Conservation (phyloP, 2,113 vertebrate species). For the Thunnus maccoyii region DNA sequence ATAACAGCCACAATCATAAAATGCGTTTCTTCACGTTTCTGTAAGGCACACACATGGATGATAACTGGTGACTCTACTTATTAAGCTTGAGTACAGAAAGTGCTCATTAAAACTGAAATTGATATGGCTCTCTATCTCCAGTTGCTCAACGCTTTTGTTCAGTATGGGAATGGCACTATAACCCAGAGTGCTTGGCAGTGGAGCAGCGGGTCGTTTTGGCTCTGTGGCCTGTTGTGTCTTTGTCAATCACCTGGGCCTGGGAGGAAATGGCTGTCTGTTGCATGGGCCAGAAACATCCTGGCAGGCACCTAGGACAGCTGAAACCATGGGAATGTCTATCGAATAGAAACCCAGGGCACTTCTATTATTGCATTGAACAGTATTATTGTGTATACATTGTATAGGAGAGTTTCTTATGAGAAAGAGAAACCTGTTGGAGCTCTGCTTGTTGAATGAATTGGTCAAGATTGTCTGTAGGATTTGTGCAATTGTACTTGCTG, state of each 20-base stretch:
- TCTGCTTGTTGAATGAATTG: neutral
- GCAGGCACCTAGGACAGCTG: constrained; percentile 75
- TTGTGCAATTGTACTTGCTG: constrained; percentile 4
- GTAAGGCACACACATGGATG: constrained; percentile 29
- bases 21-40: constrained; percentile 57
- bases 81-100: constrained; percentile 62
- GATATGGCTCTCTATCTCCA: constrained; percentile 75
- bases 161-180: constrained; percentile 76
- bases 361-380: constrained; percentile 50
- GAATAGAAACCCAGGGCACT: constrained; percentile 60
- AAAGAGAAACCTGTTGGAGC: neutral
- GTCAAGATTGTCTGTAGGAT: constrained; percentile 17
- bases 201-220: constrained; percentile 63
- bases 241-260: constrained; percentile 76
- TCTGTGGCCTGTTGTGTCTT: constrained; percentile 76
- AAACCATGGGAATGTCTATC: constrained; percentile 80
- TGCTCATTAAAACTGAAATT: constrained; percentile 80
- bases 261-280: constrained; percentile 74
- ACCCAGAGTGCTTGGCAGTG: constrained; percentile 76
- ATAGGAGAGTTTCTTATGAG: constrained; percentile 35
- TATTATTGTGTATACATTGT: constrained; percentile 54
- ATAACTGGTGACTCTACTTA: constrained; percentile 61
- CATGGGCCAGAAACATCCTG: constrained; percentile 71
- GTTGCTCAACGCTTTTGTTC: constrained; percentile 78
- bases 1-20: constrained; percentile 53